A percentile compares a stretch with the other conserved stretches of the same genome.
These are phyloP conservation scores for Nomada ruficornis DNA, from an alignment of 2,888 invertebrate genomes.

Conservation along the genomic window DNA sequence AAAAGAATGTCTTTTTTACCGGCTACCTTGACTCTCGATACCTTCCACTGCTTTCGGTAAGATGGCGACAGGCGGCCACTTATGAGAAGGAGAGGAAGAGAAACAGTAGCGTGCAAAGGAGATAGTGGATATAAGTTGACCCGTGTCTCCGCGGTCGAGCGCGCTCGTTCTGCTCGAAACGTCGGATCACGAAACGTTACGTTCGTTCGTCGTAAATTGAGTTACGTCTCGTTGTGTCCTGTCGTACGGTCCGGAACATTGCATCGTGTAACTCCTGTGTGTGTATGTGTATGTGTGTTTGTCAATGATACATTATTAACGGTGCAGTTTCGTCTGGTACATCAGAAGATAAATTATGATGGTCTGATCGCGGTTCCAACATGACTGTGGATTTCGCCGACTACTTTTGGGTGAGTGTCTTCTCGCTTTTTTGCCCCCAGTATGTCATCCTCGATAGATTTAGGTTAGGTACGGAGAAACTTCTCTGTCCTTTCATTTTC, in stretches of 20 bases:
- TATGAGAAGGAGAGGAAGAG: constrained; percentile 21
- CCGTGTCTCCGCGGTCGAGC: constrained; percentile 71
- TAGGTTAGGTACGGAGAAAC: constrained; percentile 51
- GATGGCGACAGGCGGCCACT: constrained; percentile 34
- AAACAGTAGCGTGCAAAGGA: constrained; percentile 31
- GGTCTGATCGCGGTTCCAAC: constrained; percentile 81
- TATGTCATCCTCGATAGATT: constrained; percentile 44
- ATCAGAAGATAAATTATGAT: constrained; percentile 71
- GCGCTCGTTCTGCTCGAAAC: constrained; percentile 69
- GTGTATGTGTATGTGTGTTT: constrained; percentile 49
- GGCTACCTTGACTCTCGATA: not conserved
- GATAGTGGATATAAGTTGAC: constrained; percentile 63
- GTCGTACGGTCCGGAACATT: constrained; percentile 29
- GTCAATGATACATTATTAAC: constrained; percentile 51
- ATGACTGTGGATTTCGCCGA: constrained; percentile 87
- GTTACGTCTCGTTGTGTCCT: constrained; percentile 47
- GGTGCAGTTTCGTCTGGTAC: constrained; percentile 55
- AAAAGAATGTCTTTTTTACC: constrained; percentile 25
- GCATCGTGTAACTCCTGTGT: constrained; percentile 32
- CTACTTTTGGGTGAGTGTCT: constrained; percentile 86
- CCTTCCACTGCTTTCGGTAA: not conserved
- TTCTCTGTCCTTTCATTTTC: constrained; percentile 7
- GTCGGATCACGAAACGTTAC: constrained; percentile 54
- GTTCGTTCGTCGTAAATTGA: constrained; percentile 52
- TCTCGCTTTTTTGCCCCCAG: constrained; percentile 12